phyloP scores from a whole-genome alignment of 2,797 vertebrate genomes.

The Diglossa cyanea region DNA sequence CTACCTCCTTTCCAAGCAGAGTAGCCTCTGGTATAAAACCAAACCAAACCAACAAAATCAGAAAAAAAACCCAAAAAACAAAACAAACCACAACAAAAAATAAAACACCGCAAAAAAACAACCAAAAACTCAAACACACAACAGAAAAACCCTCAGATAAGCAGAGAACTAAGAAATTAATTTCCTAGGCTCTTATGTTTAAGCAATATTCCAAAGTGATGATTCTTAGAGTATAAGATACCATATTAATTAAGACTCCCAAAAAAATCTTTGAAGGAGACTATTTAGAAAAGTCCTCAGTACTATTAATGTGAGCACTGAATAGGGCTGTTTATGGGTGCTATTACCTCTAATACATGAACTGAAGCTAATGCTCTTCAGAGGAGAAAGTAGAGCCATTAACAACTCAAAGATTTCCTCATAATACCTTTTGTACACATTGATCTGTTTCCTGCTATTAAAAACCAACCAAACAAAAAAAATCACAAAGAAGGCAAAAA shows the following conservation, averaged over 20 bases:
- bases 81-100: neutral
- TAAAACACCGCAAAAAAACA: neutral
- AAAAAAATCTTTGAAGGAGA: neutral
- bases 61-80: neutral
- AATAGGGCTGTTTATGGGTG: neutral
- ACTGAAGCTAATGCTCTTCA: neutral
- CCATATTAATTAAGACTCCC: neutral
- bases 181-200: neutral
- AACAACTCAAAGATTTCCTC: slow-evolving; percentile 11
- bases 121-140: neutral
- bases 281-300: neutral
- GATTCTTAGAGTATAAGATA: neutral
- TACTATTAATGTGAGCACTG: neutral
- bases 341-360: neutral
- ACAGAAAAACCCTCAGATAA: neutral
- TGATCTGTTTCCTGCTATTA: slow-evolving; percentile 8
- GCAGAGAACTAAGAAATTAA: neutral
- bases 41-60: neutral
- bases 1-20: neutral
- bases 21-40: neutral
- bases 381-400: neutral
- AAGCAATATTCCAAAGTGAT: neutral
- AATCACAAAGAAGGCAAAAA: neutral
- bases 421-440: slow-evolving; percentile 8
- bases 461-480: neutral